Evolutionary conservation across 1,140 invertebrate species (phyloP).

Genomic region (Wiebesia pumilae): DNA sequence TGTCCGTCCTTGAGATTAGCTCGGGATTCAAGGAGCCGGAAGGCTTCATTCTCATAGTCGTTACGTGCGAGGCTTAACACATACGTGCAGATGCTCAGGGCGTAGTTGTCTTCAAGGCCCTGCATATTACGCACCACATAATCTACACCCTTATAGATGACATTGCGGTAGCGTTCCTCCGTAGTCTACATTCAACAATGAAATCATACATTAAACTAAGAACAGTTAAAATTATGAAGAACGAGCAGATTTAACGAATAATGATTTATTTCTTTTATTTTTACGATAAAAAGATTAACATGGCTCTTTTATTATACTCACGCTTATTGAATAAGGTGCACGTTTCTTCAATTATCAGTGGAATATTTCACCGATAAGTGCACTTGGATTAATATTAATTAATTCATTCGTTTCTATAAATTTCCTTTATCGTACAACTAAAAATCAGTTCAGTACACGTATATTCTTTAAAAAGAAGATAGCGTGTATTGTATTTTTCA

Average conservation of each 20-base stretch:
- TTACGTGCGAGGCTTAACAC: slow-evolving; percentile 86
- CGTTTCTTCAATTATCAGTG: too few species aligned
- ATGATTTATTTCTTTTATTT: slow-evolving; percentile 1
- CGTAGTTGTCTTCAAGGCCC: slow-evolving; percentile 83
- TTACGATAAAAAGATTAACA: neutral
- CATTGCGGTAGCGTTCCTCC: slow-evolving; percentile 76
- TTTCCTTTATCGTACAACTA: too few species aligned
- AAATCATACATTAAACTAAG: neutral
- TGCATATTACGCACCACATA: slow-evolving; percentile 86
- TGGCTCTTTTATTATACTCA: too few species aligned
- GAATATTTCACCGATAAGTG: too few species aligned
- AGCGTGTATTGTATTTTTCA: too few species aligned
- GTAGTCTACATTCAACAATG: slow-evolving; percentile 59
- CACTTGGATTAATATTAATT: too few species aligned
- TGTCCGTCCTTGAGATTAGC: slow-evolving; percentile 73
- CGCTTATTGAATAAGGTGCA: too few species aligned
- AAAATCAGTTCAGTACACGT: too few species aligned
- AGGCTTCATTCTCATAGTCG: slow-evolving; percentile 79
- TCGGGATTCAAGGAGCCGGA: slow-evolving; percentile 79
- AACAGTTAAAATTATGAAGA: neutral
- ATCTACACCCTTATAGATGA: slow-evolving; percentile 85
- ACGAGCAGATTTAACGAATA: neutral
- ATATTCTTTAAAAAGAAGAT: too few species aligned
- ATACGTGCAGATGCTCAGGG: slow-evolving; percentile 85
- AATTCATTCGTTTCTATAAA: too few species aligned